Evolutionary conservation across 2,113 vertebrate species (phyloP).

Genomic region (Otocyon megalotis): DNA sequence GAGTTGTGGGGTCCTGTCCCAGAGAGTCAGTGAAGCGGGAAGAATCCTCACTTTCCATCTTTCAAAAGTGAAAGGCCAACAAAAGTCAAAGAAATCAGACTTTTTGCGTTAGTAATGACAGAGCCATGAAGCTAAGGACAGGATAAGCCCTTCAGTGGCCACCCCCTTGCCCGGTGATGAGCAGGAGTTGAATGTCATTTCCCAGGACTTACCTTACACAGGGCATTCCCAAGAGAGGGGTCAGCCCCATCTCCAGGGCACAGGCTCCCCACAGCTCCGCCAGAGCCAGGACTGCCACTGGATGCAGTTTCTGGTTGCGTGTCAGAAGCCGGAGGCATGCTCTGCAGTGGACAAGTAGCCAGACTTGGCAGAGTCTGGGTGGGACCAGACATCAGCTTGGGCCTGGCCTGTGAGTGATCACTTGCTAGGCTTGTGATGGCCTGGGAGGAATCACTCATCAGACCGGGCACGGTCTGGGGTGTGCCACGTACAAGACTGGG

Average conservation of each 20-base stretch:
- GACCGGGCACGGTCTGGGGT: constrained; percentile 52
- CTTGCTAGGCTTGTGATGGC: constrained; percentile 29
- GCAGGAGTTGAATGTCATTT: neutral
- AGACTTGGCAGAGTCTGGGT: constrained; percentile 55
- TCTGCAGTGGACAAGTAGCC: constrained; percentile 59
- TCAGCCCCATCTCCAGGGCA: constrained; percentile 79
- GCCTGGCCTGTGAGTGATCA: constrained; percentile 37
- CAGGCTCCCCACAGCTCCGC: constrained; percentile 76
- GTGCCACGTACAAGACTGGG: constrained; percentile 65
- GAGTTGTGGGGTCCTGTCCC: constrained; percentile 72
- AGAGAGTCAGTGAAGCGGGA: constrained; percentile 69
- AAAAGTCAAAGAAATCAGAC: constrained; percentile 19
- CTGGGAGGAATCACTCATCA: constrained; percentile 57
- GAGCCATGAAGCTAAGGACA: neutral
- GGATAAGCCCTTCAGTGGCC: neutral
- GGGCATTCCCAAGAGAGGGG: constrained; percentile 83
- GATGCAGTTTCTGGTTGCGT: constrained; percentile 84
- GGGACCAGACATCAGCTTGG: constrained; percentile 56
- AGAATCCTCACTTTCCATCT: constrained; percentile 88
- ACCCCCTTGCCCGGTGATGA: neutral
- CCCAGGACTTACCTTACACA: constrained; percentile 88
- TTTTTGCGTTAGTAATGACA: neutral
- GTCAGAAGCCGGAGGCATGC: constrained; percentile 80
- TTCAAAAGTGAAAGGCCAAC: neutral
- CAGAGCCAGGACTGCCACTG: constrained; percentile 73